These are phyloP conservation scores for Columba livia DNA, from an alignment of 2,113 vertebrate genomes.

Conservation along the genomic window DNA sequence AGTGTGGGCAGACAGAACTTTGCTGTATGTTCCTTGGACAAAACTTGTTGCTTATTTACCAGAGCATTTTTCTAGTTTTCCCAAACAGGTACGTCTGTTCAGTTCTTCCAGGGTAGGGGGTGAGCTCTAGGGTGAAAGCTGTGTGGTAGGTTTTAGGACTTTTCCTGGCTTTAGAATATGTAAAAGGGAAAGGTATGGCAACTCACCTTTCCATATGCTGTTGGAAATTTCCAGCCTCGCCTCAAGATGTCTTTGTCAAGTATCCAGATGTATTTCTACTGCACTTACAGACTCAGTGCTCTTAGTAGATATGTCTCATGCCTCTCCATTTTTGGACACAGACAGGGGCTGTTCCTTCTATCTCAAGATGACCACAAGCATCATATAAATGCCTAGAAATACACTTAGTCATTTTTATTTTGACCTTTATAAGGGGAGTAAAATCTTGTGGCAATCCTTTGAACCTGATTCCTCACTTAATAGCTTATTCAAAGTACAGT, in stretches of 20 bases:
- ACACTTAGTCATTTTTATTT: background rate
- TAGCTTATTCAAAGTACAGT: background rate
- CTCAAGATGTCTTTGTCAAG: background rate
- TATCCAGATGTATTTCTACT: background rate
- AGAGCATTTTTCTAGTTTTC: background rate
- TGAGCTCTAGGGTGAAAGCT: background rate
- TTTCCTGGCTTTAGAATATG: background rate
- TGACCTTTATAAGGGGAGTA: background rate
- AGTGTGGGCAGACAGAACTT: background rate
- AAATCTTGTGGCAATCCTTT: background rate
- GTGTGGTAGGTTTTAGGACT: background rate
- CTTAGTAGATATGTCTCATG: background rate
- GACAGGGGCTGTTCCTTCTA: background rate
- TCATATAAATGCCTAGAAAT: background rate
- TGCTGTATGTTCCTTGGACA: background rate
- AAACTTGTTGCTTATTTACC: background rate
- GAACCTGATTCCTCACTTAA: background rate
- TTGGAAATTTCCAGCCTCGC: background rate
- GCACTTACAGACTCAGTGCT: fast-evolving
- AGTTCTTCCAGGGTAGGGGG: background rate
- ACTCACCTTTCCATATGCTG: fast-evolving
- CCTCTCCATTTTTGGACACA: fast-evolving
- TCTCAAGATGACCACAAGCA: background rate
- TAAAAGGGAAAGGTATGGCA: fast-evolving
- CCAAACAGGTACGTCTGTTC: background rate